phyloP scores from a whole-genome alignment of 2,888 invertebrate genomes.

The Sympetrum striolatum region DNA sequence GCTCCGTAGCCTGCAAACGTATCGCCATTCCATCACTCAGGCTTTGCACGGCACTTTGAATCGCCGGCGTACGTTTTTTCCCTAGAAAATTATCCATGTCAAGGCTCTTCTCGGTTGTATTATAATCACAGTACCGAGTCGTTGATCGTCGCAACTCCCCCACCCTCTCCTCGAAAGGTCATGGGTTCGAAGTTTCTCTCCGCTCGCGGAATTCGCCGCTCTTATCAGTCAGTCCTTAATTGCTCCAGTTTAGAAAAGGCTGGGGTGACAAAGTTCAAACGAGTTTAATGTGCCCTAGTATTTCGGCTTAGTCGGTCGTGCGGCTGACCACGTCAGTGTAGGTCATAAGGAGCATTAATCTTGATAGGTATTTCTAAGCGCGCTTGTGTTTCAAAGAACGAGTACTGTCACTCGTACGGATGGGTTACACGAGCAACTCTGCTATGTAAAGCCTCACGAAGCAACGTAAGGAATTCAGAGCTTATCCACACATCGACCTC shows the following conservation, averaged over 20 bases:
- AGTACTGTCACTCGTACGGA: neutral
- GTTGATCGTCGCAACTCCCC: neutral
- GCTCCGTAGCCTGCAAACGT: no score
- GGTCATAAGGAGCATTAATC: neutral
- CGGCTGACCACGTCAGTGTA: neutral
- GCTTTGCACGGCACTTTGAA: no score
- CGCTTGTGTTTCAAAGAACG: neutral
- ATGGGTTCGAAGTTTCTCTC: neutral
- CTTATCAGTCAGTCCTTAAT: slow-evolving; percentile 5
- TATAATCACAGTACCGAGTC: neutral
- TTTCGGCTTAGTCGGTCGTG: neutral
- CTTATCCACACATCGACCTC: neutral
- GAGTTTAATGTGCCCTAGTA: neutral
- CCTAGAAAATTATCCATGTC: neutral
- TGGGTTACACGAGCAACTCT: neutral
- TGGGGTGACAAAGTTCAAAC: slow-evolving; percentile 21
- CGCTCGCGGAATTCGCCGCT: neutral
- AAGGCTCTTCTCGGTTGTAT: neutral
- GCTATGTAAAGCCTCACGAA: neutral
- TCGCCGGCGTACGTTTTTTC: neutral
- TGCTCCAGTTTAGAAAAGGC: neutral
- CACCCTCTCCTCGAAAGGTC: neutral
- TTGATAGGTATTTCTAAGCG: neutral
- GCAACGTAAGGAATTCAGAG: neutral
- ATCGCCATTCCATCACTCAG: no score